Conservation (phyloP, 2,888 invertebrate genomes). For the Enchytraeus crypticus region DNA sequence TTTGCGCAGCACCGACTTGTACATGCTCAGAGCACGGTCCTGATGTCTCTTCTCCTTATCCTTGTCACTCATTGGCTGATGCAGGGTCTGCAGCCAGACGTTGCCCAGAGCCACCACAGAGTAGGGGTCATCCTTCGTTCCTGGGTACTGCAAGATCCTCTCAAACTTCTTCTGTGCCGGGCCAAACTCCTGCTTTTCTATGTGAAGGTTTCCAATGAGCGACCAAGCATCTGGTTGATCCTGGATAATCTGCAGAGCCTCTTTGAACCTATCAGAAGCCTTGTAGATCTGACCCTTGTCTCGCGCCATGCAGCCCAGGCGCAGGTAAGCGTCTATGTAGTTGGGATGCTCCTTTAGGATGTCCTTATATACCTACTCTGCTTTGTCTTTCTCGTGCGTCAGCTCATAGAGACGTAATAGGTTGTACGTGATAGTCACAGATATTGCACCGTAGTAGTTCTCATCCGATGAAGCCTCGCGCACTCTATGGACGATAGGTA, state of each 20-base stretch:
- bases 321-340: constrained; percentile 72
- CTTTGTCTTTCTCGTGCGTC: constrained; percentile 79
- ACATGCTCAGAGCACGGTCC: constrained; percentile 83
- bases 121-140: constrained; percentile 78
- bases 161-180: constrained; percentile 99
- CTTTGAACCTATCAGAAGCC: constrained; percentile 98
- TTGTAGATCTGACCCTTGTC: constrained; percentile 99
- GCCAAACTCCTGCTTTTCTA: constrained; percentile 93
- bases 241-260: constrained; percentile 80
- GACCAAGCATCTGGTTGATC: constrained; percentile 98
- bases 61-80: constrained; percentile 86
- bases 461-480: constrained; percentile 67
- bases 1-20: constrained; percentile 78
- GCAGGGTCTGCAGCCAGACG: constrained; percentile 93
- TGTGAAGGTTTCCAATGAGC: constrained; percentile 87
- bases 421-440: constrained; percentile 93
- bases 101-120: constrained; percentile 93
- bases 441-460: constrained; percentile 88
- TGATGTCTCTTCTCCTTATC: constrained; percentile 90
- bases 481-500: too few species aligned
- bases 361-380: constrained; percentile 91
- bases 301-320: constrained; percentile 91
- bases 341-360: constrained; percentile 95
- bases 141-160: constrained; percentile 78
- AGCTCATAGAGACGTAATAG: constrained; percentile 87